Evolutionary conservation across 2,797 vertebrate species (phyloP).

Genomic region (Acanthornis magna): DNA sequence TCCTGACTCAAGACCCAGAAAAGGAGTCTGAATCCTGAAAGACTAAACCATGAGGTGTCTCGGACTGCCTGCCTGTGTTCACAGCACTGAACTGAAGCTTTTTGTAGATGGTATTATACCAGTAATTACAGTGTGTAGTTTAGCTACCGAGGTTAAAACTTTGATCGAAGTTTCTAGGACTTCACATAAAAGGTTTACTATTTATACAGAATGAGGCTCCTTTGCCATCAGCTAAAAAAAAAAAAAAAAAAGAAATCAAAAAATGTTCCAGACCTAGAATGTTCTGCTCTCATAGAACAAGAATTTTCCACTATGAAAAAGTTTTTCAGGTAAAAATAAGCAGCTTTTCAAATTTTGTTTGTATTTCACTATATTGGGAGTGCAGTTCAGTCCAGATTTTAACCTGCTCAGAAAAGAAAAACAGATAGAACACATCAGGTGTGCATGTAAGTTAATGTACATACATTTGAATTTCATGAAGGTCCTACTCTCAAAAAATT

Average conservation of each 20-base stretch:
- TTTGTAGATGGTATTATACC: background rate
- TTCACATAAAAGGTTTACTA: background rate
- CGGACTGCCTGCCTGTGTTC: background rate
- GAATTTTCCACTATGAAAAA: background rate
- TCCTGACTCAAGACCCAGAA: background rate
- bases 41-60: background rate
- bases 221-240: background rate
- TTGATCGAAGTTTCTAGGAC: background rate
- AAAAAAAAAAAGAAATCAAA: too few species aligned
- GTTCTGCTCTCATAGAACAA: conserved; percentile 24
- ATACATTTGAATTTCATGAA: background rate
- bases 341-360: background rate
- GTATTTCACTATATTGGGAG: background rate
- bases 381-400: background rate
- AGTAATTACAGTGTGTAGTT: background rate
- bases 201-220: background rate
- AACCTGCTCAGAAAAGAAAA: background rate
- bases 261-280: background rate
- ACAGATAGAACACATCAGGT: background rate
- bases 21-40: background rate
- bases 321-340: conserved; percentile 32
- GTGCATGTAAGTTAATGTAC: background rate
- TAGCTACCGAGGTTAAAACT: conserved; percentile 6
- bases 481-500: background rate
- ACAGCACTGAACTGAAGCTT: background rate